A percentile compares a stretch with the other conserved stretches of the same genome.
Conservation (phyloP, 2,113 vertebrate species). For the Sinocyclocheilus rhinocerous region DNA sequence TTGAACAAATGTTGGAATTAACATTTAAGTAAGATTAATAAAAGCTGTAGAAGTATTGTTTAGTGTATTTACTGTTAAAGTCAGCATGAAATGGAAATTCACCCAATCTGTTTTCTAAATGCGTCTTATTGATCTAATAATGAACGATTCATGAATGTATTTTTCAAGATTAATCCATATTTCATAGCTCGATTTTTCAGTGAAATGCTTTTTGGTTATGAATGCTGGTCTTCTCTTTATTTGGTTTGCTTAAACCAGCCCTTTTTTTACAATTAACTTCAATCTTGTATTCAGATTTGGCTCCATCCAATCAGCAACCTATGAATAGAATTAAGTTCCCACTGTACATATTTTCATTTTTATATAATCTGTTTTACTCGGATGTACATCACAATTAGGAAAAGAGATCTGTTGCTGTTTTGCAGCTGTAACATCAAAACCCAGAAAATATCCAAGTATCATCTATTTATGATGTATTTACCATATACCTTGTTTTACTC, state of each 20-base stretch:
- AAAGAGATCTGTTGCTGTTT: background rate
- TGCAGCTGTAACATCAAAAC: too few relatives aligned
- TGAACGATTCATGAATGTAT: background rate
- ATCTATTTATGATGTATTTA: background rate
- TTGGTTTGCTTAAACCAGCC: too few relatives aligned
- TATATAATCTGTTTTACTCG: background rate
- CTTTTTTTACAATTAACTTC: too few relatives aligned
- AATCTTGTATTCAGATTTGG: background rate
- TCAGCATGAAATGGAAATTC: slow-evolving; percentile 1
- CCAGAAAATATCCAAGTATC: background rate
- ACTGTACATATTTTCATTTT: background rate
- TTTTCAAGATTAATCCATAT: too few relatives aligned
- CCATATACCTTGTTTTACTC: too few relatives aligned
- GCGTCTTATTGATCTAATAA: background rate
- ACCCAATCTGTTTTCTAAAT: background rate
- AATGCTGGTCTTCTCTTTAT: background rate
- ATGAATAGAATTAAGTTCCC: background rate
- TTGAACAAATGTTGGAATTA: background rate
- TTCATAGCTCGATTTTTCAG: background rate
- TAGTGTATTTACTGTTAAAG: background rate
- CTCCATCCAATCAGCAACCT: background rate
- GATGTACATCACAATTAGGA: background rate
- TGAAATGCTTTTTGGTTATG: background rate
- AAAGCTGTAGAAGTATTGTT: background rate
- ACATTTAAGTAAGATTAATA: background rate